Evolutionary conservation across 2,888 invertebrate genomes (phyloP).

Genomic region (Polymixis lichenea): DNA sequence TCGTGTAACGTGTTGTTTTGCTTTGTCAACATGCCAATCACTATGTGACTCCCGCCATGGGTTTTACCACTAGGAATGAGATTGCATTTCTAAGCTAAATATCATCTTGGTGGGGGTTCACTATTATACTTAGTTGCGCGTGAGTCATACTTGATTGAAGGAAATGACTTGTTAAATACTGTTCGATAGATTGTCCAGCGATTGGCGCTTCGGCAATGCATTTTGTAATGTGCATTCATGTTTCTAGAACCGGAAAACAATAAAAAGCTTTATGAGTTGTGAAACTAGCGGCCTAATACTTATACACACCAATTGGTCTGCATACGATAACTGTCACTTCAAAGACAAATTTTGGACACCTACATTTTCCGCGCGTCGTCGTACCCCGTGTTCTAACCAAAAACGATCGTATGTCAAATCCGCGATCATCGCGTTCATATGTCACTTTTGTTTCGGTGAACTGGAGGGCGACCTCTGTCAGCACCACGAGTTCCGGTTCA

Average conservation of each 20-base stretch:
- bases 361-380: background rate
- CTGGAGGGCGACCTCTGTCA: no score
- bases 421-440: background rate
- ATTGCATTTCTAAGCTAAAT: conserved; percentile 12
- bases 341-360: no score
- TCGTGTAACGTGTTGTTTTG: background rate
- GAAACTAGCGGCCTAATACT: background rate
- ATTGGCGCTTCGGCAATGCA: conserved; percentile 35
- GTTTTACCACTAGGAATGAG: conserved; percentile 22
- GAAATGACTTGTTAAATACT: conserved; percentile 55
- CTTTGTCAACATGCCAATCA: background rate
- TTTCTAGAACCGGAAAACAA: background rate
- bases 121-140: conserved; percentile 10
- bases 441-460: no score
- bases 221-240: conserved; percentile 17
- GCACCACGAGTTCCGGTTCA: no score
- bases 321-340: background rate
- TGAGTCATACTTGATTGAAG: conserved; percentile 52
- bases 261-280: background rate
- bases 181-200: conserved; percentile 36
- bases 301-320: no score
- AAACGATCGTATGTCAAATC: background rate
- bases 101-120: conserved; percentile 17
- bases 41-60: background rate
- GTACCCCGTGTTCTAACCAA: background rate